Evolutionary conservation across 1,140 invertebrate genomes (phyloP), one percentile per base, ranked within the genome.

Genomic region (Phenacoccus solenopsis): DNA sequence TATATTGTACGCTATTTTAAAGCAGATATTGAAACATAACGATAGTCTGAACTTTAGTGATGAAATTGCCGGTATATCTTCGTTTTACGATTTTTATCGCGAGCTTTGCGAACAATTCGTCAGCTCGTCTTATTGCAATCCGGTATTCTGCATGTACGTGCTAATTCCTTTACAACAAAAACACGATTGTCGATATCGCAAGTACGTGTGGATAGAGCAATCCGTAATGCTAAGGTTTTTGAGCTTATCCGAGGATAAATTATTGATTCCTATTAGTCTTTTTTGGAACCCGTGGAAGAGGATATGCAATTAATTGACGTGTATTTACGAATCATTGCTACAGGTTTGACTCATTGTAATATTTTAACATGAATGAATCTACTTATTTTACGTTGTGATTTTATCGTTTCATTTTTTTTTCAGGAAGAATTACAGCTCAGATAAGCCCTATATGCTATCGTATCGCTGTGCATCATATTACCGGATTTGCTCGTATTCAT

Each of bases 101-200:
- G 83, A 87, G 61, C 78, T 94, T 59, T 83, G 93, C 21, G 88
- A 92, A 76, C 89, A 93, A 75, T 95, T 89, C 77, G 86, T 88
- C 75, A 88, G 87, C 9, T 87, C 90, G 38, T 94, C 92, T 24
- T 94, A 94, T 77, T 90, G 90, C 0, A 86, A 93, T 77, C 78
- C 84, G 68, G 78, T 87, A 12, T 94, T 94, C 80, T 85, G 87
- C 16, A 84, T 87, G 30, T 85, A 86, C 70, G 76, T 94, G 27
- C 76, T 94, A 16, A 80, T 92, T 0, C 90, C 91, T 1, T 75
- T 93, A 68, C 86, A 89, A 28, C 91, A 94, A 74, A 83, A 81
- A 73, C 90, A 92, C 73, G 83, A 87, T 76, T 80, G 85, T 9
- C 85, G 89, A 78, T 90, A 87, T 77, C 82, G 90, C 28, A 88